Evolutionary conservation across 23 tunicate genomes (phyloP).

Genomic region (Phallusia fumigata): DNA sequence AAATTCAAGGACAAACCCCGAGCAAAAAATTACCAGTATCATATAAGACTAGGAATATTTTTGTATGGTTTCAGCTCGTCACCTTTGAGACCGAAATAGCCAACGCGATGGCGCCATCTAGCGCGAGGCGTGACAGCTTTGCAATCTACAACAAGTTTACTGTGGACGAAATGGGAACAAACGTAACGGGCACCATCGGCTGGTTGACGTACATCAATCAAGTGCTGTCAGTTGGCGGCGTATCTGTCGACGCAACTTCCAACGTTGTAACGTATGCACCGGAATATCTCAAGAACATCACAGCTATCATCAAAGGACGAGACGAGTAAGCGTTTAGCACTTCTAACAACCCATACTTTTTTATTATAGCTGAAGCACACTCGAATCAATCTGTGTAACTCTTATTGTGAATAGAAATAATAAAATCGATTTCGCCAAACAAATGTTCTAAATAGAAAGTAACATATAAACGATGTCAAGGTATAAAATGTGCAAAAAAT

Average conservation of each 20-base stretch:
- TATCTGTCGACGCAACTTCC: background rate
- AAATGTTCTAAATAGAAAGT: no score
- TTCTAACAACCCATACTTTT: no score
- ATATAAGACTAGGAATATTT: no score
- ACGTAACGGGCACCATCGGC: conserved; percentile 21
- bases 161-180: conserved; percentile 29
- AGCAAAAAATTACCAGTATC: no score
- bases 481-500: no score
- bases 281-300: conserved; percentile 55
- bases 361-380: no score
- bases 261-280: conserved; percentile 67
- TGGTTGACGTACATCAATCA: conserved; percentile 61
- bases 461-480: no score
- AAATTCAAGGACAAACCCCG: no score
- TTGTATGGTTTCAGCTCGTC: conserved; percentile 43
- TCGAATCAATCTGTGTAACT: no score
- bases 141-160: conserved; percentile 66
- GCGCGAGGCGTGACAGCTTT: conserved; percentile 55
- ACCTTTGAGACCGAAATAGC: conserved; percentile 73
- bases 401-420: no score
- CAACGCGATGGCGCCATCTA: conserved; percentile 47
- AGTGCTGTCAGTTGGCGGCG: conserved; percentile 11
- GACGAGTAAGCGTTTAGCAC: conserved; percentile 69
- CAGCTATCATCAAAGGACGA: conserved; percentile 26
- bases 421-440: no score